Conservation (phyloP, 2,888 invertebrate species). For the Agrotis puta region DNA sequence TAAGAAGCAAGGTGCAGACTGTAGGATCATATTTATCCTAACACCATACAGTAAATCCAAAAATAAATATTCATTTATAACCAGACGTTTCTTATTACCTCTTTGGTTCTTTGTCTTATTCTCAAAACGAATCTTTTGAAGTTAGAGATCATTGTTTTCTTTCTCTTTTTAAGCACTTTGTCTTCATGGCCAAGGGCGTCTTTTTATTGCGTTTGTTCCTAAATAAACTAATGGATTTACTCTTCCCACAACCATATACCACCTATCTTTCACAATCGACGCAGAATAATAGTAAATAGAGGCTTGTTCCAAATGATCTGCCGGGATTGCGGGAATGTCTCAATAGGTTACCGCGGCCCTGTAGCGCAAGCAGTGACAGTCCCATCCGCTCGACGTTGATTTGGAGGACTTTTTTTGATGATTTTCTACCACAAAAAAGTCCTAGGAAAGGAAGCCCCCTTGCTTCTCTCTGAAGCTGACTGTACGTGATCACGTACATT, state of each 20-base stretch:
- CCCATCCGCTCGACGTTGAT: too few relatives aligned
- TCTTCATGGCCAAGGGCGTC: conserved; percentile 4
- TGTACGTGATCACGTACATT: too few relatives aligned
- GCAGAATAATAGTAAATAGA: too few relatives aligned
- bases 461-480: too few relatives aligned
- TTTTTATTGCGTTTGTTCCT: conserved; percentile 1
- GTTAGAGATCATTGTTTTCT: conserved; percentile 15
- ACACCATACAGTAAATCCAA: conserved; percentile 1
- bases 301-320: too few relatives aligned
- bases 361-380: too few relatives aligned
- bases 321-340: too few relatives aligned
- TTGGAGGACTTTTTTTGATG: too few relatives aligned
- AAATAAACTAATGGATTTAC: not conserved
- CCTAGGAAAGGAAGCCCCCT: too few relatives aligned
- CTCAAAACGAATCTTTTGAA: conserved; percentile 31
- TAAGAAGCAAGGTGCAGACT: not conserved
- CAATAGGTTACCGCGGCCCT: too few relatives aligned
- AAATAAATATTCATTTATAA: conserved; percentile 29
- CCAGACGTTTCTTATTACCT: conserved; percentile 14
- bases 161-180: conserved; percentile 15
- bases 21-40: not conserved
- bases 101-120: conserved; percentile 17
- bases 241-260: not conserved
- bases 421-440: too few relatives aligned
- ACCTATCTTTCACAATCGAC: too few relatives aligned